These are phyloP conservation scores for Abrostola tripartita DNA, from an alignment of 2,888 invertebrate species.

Conservation along the genomic window DNA sequence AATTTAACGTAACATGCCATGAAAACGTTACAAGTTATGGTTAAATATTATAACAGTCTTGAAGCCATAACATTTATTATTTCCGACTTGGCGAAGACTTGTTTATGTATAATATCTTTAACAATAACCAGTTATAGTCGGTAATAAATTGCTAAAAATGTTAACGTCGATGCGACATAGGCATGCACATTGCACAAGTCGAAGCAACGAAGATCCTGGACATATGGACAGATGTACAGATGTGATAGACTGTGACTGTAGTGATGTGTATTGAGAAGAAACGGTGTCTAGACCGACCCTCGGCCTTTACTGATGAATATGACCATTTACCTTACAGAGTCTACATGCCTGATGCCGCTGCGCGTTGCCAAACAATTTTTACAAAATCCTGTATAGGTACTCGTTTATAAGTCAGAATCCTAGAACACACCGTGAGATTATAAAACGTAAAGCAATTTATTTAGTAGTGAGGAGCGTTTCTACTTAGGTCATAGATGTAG, in stretches of 20 bases:
- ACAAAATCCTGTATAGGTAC: constrained; percentile 57
- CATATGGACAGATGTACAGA: constrained; percentile 60
- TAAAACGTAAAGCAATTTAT: constrained; percentile 34
- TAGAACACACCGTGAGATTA: constrained; percentile 50
- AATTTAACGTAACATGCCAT: background rate
- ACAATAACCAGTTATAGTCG: constrained; percentile 23
- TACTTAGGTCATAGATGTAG: constrained; percentile 5
- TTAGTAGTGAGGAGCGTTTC: constrained; percentile 16
- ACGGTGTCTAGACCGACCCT: constrained; percentile 63
- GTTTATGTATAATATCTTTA: constrained; percentile 38
- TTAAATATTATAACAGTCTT: constrained; percentile 17
- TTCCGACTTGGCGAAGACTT: constrained; percentile 20
- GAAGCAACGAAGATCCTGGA: constrained; percentile 53
- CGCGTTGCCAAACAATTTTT: constrained; percentile 76
- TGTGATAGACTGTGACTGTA: constrained; percentile 69
- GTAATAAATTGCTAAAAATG: constrained; percentile 27
- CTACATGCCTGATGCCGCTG: constrained; percentile 70
- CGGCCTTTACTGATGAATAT: constrained; percentile 74
- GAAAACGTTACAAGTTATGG: background rate
- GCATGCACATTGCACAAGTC: constrained; percentile 36
- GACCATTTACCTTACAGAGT: constrained; percentile 85
- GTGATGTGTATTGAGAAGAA: constrained; percentile 65
- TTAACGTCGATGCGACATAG: constrained; percentile 18
- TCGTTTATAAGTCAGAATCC: constrained; percentile 49
- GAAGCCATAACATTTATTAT: constrained; percentile 31